Base-by-base conservation (phyloP, 2,888 invertebrate species). In the Eilema sororculum region DNA sequence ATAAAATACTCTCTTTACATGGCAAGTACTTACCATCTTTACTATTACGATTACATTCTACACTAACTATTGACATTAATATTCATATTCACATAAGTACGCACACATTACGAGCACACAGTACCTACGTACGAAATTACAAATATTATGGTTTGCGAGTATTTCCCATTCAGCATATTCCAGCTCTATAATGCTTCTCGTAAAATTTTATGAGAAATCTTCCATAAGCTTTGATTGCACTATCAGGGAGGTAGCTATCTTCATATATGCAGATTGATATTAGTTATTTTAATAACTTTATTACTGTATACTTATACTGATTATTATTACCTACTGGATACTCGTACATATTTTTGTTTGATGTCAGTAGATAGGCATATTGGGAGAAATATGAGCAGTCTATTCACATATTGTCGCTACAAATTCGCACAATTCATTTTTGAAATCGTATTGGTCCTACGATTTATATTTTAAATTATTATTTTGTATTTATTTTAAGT, bases 171-270 rank as follows among this genome's bases (percentile, higher is more conserved):
- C 83, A 81, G 87, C 87, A 88, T 89, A 89, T 89, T 89, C 82
- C 83, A 79, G 84, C 80, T 86, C 86, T 85, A 85, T 91, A 89
- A 89, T 89, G 88, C 83, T 86, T 76, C 82, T 89, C 89, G 83
- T 92, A 90, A 92, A 92, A 91, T 91, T 91, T 93, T 91, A 93
- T 82, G 89, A 84, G 79, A 80, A 87, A 90, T 91, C 88, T 91
- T 89, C 89, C 87, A 86, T 89, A 88, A 88, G 89, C 86, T 88
- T 86, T 87, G 88, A 89, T 89, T 89, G 84, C 83, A 77, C 85
- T 83, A 86, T 87, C 88, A 82, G 81, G 83, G 65, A 80, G 85
- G 82, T 81, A 85, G 78, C 82, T 80, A 77, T 74, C 64, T 71
- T 69, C 71, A 28, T 28, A 67, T 76, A 63, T 37, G 75, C 78